Evolutionary conservation across 2,113 vertebrate species (phyloP).

Genomic region (Gallinago undulata): DNA sequence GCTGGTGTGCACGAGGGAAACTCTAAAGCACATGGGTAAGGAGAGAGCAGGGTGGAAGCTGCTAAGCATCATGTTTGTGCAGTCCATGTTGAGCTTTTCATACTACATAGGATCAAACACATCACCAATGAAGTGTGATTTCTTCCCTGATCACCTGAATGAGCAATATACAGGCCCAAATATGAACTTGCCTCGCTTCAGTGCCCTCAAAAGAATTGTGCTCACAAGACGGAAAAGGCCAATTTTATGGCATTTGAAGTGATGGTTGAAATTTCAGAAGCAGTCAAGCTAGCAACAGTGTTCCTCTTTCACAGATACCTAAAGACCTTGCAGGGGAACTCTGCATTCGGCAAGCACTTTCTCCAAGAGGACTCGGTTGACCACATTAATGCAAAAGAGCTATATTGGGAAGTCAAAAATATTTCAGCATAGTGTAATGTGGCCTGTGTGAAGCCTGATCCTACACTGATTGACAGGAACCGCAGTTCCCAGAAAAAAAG

Average conservation of each 20-base stretch:
- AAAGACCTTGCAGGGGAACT: neutral
- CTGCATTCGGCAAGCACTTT: neutral
- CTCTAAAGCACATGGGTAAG: neutral
- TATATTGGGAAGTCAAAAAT: neutral
- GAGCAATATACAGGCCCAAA: constrained; percentile 41
- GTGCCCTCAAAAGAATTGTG: constrained; percentile 15
- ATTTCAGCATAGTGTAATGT: neutral
- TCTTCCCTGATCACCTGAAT: constrained; percentile 4
- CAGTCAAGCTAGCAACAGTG: neutral
- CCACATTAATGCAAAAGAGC: neutral
- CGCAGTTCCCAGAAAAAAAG: neutral
- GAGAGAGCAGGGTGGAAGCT: neutral
- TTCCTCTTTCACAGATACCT: neutral
- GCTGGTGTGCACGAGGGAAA: neutral
- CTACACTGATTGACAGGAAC: neutral
- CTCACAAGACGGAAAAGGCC: constrained; percentile 2
- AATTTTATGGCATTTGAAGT: constrained; percentile 31
- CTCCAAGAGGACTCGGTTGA: neutral
- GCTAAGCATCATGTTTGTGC: neutral
- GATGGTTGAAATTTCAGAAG: constrained; percentile 16
- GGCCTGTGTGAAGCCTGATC: neutral
- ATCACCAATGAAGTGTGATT: neutral
- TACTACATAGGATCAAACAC: neutral
- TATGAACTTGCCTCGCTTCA: constrained; percentile 25
- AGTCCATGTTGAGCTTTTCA: neutral